Conservation (phyloP, 2,113 vertebrate genomes). For the Corythaixoides concolor region DNA sequence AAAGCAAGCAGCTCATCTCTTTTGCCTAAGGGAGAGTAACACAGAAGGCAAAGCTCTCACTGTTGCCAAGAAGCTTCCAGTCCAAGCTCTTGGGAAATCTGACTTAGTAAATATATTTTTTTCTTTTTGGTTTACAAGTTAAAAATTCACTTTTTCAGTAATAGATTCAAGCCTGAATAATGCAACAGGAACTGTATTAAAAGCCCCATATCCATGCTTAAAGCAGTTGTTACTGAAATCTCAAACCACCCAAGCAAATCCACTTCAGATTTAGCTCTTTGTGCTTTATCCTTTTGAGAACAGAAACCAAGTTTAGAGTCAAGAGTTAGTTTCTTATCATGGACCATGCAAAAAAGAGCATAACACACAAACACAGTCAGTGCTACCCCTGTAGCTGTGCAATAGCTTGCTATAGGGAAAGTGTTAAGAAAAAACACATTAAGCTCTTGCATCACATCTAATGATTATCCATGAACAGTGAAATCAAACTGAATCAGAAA, state of each 20-base stretch:
- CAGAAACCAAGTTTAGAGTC: neutral
- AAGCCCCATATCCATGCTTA: neutral
- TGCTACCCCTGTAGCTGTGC: neutral
- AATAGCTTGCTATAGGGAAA: neutral
- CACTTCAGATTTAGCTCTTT: neutral
- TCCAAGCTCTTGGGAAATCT: neutral
- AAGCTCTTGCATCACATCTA: neutral
- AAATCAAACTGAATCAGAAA: constrained; percentile 12
- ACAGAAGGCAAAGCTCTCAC: neutral
- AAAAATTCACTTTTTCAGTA: neutral
- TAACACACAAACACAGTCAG: neutral
- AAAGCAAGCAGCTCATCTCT: neutral
- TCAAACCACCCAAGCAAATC: neutral
- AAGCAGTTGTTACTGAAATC: constrained; percentile 6
- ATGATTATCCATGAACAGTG: neutral
- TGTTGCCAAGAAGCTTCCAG: neutral
- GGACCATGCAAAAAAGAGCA: neutral
- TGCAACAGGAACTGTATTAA: neutral
- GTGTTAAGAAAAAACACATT: neutral
- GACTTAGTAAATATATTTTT: neutral
- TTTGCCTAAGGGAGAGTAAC: neutral
- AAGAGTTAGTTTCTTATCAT: constrained; percentile 1
- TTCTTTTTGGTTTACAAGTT: neutral
- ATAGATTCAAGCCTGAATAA: constrained; percentile 5
- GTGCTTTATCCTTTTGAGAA: neutral